Conservation (phyloP, 2,797 vertebrate genomes). For the Mycteria americana region DNA sequence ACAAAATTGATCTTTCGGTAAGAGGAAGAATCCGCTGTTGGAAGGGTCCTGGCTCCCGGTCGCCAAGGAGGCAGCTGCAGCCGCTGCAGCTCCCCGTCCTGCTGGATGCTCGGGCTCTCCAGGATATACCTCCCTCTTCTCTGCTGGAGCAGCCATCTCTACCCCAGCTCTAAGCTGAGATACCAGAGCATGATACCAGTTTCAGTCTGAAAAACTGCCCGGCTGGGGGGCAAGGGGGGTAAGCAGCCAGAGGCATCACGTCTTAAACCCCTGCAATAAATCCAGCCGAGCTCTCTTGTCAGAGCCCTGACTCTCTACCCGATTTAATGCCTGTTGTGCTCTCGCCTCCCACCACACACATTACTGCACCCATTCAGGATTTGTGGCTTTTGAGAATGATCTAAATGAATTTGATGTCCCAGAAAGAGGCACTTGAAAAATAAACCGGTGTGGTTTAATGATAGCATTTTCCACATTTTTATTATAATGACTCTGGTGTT, state of each 20-base stretch:
- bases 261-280: background rate
- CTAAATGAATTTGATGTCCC: conserved; percentile 67
- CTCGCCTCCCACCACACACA: conserved; percentile 54
- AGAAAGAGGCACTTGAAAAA: conserved; percentile 63
- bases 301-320: background rate
- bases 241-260: background rate
- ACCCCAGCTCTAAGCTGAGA: background rate
- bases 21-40: background rate
- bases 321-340: background rate
- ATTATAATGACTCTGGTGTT: conserved; percentile 52
- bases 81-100: background rate
- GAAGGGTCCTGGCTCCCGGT: background rate
- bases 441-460: conserved; percentile 46
- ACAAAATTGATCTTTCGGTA: background rate
- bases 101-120: background rate
- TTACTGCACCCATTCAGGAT: conserved; percentile 37
- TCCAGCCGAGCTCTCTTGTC: background rate
- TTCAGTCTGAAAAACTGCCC: background rate
- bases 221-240: background rate
- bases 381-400: conserved; percentile 59
- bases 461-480: conserved; percentile 51
- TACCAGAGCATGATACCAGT: background rate
- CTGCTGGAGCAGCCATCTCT: background rate
- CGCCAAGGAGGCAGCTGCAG: background rate
- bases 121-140: background rate